Percentiles rank a stretch among this genome's conserved stretches.
phyloP scores from a whole-genome alignment of 2,888 invertebrate genomes.

The Morpho achilles region DNA sequence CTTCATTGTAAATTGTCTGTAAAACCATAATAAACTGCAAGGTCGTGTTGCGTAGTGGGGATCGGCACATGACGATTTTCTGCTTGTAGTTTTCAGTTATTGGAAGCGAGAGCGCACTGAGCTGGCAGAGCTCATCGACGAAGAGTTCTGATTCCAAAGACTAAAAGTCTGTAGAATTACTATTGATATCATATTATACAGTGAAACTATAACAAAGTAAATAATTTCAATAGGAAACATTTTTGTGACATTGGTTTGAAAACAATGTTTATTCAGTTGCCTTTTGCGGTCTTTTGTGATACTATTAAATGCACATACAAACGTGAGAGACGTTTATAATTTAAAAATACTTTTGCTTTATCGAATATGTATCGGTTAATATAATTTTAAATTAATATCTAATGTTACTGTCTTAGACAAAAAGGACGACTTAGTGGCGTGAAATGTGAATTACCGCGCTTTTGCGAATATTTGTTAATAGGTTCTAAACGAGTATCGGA shows the following conservation, averaged over 20 bases:
- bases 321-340: no score
- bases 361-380: no score
- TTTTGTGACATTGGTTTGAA: slow-evolving; percentile 1
- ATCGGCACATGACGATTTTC: slow-evolving; percentile 41
- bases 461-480: slow-evolving; percentile 7
- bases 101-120: slow-evolving; percentile 14
- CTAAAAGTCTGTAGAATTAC: no score
- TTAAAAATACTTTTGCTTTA: no score
- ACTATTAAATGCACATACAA: no score
- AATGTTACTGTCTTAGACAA: neutral
- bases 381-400: neutral
- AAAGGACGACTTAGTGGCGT: neutral
- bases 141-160: neutral
- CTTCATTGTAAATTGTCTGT: slow-evolving; percentile 74
- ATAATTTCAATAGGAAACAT: slow-evolving; percentile 2
- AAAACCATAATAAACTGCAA: slow-evolving; percentile 75
- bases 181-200: no score
- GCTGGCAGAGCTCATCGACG: slow-evolving; percentile 2
- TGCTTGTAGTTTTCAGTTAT: slow-evolving; percentile 50
- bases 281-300: neutral
- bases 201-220: neutral
- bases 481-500: neutral
- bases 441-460: slow-evolving; percentile 3
- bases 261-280: slow-evolving; percentile 21
- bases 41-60: slow-evolving; percentile 66